Evolutionary conservation across 2,888 invertebrate species (phyloP).

Genomic region (Paralinhomoeus sp.): DNA sequence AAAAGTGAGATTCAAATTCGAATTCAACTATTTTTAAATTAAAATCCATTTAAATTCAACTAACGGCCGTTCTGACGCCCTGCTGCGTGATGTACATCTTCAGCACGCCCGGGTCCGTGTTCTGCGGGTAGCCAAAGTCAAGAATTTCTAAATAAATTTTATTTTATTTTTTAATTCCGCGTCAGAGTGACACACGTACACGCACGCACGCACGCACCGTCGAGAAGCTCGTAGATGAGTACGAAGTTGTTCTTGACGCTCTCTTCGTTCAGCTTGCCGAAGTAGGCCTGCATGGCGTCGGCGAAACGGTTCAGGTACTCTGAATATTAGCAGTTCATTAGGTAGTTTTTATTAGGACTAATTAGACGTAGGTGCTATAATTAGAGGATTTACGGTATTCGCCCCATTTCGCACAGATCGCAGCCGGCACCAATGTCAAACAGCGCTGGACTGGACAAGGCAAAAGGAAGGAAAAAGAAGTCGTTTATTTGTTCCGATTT

Average conservation of each 20-base stretch:
- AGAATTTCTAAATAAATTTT: slow-evolving; percentile 83
- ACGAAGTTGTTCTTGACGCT: slow-evolving; percentile 99
- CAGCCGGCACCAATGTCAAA: too few species aligned
- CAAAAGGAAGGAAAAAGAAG: too few species aligned
- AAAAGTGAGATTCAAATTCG: too few species aligned
- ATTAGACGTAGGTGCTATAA: too few species aligned
- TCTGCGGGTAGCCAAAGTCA: slow-evolving; percentile 98
- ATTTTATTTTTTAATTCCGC: too few species aligned
- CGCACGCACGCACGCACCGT: slow-evolving; percentile 41
- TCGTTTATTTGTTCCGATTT: too few species aligned
- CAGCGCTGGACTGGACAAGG: too few species aligned
- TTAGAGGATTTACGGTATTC: too few species aligned
- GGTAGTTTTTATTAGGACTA: not conserved
- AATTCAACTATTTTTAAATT: too few species aligned
- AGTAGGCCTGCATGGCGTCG: slow-evolving; percentile 92
- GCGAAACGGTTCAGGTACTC: slow-evolving; percentile 85
- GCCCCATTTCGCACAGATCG: too few species aligned
- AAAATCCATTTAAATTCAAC: not conserved
- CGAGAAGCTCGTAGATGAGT: slow-evolving; percentile 87
- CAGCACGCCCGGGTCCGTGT: slow-evolving; percentile 92
- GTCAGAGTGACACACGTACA: not conserved
- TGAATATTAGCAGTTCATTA: too few species aligned
- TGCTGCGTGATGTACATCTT: slow-evolving; percentile 99
- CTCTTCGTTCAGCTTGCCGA: slow-evolving; percentile 96
- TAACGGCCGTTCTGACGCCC: slow-evolving; percentile 42